Base-by-base conservation (phyloP, 1,140 invertebrate genomes). In the Pomacea maculata region DNA sequence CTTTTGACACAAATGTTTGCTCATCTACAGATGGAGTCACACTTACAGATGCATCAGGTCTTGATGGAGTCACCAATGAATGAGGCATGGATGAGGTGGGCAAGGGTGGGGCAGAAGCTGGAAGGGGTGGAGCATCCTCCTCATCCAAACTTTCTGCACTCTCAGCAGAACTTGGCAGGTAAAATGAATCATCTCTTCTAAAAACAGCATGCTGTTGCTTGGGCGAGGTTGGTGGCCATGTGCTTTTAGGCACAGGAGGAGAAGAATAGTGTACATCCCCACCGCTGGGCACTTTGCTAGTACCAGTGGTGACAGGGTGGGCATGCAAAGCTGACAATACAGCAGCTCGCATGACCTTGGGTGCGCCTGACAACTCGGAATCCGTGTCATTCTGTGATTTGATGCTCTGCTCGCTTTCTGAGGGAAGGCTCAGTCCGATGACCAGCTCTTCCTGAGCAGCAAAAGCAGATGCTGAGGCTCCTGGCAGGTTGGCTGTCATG, bases 361-460 rank as follows among this genome's bases (percentile, higher is more conserved):
- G 45, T 70, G 45, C 21, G 76, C 80, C 80, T 80, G 82, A 80
- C 78, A 55, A 72, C 54, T 63, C 55, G 78, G 88, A 90, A 84
- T 89, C 89, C 81, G 86, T 88, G 86, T 88, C 89, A 88, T 89
- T 90, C 88, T 87, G 88, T 77, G 84, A 76, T 67, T 83, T 78
- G 72, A 80, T 67, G 72, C 80, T 80, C 78, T 73, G 80, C 79
- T 88, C 87, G 34, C 75, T 85, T 79, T 88, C 87, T n/a, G 88
- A 89, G 67, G 85, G 85, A 76, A 89, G 86, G 65, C 85, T 83
- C 70, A 89, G 72, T 75, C 82, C 82, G 34, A 83, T 79, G 8
- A 80, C 63, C 14, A 85, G 71, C 63, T 85, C 84, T 74, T 83
- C 84, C 78, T 80, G 77, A 25, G 64, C 64, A 45, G 80, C 76